Evolutionary conservation across 2,113 vertebrate genomes (phyloP).

Genomic region (Tragelaphus strepsiceros): DNA sequence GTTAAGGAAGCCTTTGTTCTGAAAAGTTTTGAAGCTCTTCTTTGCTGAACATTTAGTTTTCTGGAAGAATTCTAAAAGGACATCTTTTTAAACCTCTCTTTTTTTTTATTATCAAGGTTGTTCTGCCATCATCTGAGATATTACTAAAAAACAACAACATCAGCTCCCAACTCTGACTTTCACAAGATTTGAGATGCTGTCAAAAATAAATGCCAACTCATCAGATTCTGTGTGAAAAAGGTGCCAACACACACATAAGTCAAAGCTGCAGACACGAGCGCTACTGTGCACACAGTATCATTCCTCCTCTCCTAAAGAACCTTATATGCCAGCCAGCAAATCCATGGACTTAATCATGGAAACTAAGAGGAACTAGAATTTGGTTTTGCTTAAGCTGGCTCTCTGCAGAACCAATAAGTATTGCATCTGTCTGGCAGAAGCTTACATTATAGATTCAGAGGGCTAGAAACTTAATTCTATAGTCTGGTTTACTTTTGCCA

Average conservation of each 20-base stretch:
- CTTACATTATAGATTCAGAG: not conserved
- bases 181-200: conserved; percentile 69
- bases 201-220: conserved; percentile 69
- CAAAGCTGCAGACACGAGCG: conserved; percentile 67
- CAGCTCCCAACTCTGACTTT: conserved; percentile 30
- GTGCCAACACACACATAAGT: conserved; percentile 63
- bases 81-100: conserved; percentile 60
- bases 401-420: conserved; percentile 2
- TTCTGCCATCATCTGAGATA: conserved; percentile 35
- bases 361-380: conserved; percentile 44
- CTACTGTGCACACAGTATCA: conserved; percentile 11
- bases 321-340: not conserved
- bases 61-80: conserved; percentile 36
- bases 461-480: conserved; percentile 7
- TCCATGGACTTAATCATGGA: not conserved
- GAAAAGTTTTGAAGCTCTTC: conserved; percentile 64
- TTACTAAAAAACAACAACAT: conserved; percentile 60
- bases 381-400: conserved; percentile 34
- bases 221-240: conserved; percentile 61
- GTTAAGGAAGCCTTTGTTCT: conserved; percentile 57
- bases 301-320: conserved; percentile 29
- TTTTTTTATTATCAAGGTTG: conserved; percentile 68
- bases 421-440: not conserved
- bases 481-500: not conserved
- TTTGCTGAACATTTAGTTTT: conserved; percentile 40